A percentile compares a stretch with the other conserved stretches of the same genome.
These are phyloP conservation scores for Lophius americanus DNA, from an alignment of 2,797 vertebrate species.

Conservation along the genomic window DNA sequence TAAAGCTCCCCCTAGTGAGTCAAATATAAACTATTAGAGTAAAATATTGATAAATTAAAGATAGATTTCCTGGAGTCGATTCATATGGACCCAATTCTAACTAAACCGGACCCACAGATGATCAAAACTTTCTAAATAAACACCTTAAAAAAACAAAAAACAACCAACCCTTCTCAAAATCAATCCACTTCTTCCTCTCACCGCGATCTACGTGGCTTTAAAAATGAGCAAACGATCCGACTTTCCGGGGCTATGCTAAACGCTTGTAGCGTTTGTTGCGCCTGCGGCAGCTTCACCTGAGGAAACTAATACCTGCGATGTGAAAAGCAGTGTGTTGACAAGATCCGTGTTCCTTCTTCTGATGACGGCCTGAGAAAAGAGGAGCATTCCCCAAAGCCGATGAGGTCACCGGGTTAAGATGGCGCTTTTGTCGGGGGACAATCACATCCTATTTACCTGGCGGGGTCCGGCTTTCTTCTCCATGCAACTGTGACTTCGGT, in stretches of 20 bases:
- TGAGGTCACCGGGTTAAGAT: constrained; percentile 83
- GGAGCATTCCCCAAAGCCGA: constrained; percentile 75
- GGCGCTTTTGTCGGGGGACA: constrained; percentile 79
- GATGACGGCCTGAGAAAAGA: constrained; percentile 70
- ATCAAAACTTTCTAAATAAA: too few species aligned
- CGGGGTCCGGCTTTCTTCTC: constrained; percentile 78
- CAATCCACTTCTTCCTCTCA: too few species aligned
- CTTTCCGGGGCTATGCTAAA: neutral
- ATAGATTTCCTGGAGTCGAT: too few species aligned
- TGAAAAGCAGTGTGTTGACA: constrained; percentile 56
- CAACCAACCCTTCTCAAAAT: too few species aligned
- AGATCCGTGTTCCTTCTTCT: constrained; percentile 54
- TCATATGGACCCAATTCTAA: too few species aligned
- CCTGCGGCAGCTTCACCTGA: constrained; percentile 47
- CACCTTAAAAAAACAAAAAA: too few species aligned
- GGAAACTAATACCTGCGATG: constrained; percentile 67
- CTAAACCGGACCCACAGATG: too few species aligned
- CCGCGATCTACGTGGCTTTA: too few species aligned
- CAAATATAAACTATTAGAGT: too few species aligned
- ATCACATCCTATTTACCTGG: constrained; percentile 85
- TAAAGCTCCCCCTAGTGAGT: too few species aligned
- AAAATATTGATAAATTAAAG: too few species aligned
- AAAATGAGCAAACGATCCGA: too few species aligned
- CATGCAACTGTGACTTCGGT: constrained; percentile 80
- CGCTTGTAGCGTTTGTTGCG: constrained; percentile 49